Evolutionary conservation across 2,113 vertebrate genomes (phyloP), one percentile per base, ranked within the genome.

Genomic region (Phycodurus eques): DNA sequence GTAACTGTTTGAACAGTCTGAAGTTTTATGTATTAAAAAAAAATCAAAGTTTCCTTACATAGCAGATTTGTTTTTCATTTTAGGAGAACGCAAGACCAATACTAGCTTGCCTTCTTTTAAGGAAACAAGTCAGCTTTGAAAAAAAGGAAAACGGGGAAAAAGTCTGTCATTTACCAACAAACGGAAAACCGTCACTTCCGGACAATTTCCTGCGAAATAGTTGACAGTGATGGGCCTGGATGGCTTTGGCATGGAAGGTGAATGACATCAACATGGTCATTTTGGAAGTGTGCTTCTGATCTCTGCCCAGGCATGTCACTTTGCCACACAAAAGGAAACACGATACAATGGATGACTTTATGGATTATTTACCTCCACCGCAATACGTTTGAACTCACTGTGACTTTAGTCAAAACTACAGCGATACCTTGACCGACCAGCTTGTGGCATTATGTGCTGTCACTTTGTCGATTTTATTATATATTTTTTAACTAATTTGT

Each of bases 191-290:
- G 68, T 76, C 51, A 44, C 63, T 76, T 62, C 20, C 44, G 56
- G 47, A 64, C 46, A 27, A 27, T 53, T 70, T 14, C 27, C 72
- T 27, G 31, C 19, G 22, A 62, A 42, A 51, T 49, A 73, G 70
- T 71, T 68, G 57, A 53, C 56, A 27, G 6, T 46, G 73, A 85
- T 42, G 66, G 39, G 43, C 39, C 60, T 70, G 80, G 80, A 75
- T 17, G 13, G 68, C 79, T 66, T 54, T 85, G 83, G 83, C 80
- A 1, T 70, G 42, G 49, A 61, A 0, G 27, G 27, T 51, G 63
- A 46, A 85, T 87, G 85, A 88, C 86, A 62, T 91, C 88, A 89
- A 66, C 66, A 20, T 42, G 68, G 76, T 63, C 68, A 81, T 77
- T 64, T 59, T 70, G 60, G 68, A 77, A 82, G 83, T 82, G 81